These are phyloP conservation scores for Sciurus carolinensis DNA, from an alignment of 2,797 vertebrate species.

Conservation along the genomic window DNA sequence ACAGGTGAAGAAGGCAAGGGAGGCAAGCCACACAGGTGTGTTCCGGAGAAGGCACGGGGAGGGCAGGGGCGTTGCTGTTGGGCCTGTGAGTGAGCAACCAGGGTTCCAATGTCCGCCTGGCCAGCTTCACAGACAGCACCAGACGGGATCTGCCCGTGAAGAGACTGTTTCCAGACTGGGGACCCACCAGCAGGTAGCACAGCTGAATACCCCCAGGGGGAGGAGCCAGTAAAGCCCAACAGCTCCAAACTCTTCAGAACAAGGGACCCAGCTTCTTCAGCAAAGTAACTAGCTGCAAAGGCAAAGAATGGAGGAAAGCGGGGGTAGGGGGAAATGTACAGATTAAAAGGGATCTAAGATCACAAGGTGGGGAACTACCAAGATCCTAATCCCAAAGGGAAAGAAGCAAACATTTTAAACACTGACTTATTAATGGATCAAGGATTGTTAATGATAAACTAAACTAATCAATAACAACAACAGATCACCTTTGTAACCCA, in stretches of 20 bases:
- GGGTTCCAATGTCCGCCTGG: accelerated
- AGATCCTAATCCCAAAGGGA: not conserved
- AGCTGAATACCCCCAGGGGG: accelerated
- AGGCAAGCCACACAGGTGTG: no score
- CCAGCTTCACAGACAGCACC: no score
- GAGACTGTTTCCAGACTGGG: not conserved
- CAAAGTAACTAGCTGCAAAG: not conserved
- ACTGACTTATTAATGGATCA: not conserved
- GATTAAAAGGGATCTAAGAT: not conserved
- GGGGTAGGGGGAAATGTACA: not conserved
- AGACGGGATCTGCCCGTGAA: no score
- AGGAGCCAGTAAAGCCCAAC: no score
- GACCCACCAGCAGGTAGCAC: not conserved
- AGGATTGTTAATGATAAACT: not conserved
- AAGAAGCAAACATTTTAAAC: not conserved
- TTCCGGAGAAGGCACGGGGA: not conserved
- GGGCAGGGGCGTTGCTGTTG: accelerated
- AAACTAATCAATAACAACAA: not conserved
- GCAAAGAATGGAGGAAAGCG: not conserved
- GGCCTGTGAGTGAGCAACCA: not conserved
- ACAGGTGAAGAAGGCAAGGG: no score
- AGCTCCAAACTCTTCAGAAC: no score
- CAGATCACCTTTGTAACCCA: not conserved
- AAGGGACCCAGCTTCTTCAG: not conserved
- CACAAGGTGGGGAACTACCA: accelerated